Evolutionary conservation across 2,888 invertebrate genomes (phyloP), one percentile per base, ranked within the genome.

Genomic region (Ceraclea dissimilis): DNA sequence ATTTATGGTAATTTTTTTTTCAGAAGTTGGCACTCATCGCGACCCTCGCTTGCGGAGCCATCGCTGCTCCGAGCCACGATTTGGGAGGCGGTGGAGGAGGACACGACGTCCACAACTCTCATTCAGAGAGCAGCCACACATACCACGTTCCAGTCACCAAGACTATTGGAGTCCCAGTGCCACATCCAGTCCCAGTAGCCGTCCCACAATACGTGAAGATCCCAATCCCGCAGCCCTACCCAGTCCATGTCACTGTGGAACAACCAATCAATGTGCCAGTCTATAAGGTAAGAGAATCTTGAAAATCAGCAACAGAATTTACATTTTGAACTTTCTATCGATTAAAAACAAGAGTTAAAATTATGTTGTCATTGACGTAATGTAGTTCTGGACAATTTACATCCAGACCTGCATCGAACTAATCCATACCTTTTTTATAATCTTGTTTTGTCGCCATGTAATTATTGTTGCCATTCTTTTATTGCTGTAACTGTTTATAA

Each of bases 191-290:
- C 19, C 84, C 85, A 1, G 82, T 86, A 1, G 82, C 85, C 6
- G 85, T 86, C 17, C 87, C 84, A 31, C 82, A 83, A 68, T 80
- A 82, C 65, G 71, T 87, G 62, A 84, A 84, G 69, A 78, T 88
- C 21, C 83, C 85, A 56, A 86, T 88, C 49, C 87, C 87, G 1
- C 85, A 87, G 58, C 88, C 88, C 1, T 86, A 86, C 72, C 81
- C 87, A 1, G 86, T 87, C 1, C 85, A 86, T 65, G 80, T 87
- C 1, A 76, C 79, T 1, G 82, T 87, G 46, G 84, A 87, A 56
- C 86, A 86, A 65, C 85, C 85, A 63, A 83, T 88, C 51, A 83
- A 84, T 60, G 80, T 86, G 49, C 85, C 87, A 1, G 83, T 86
- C 52, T 87, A 86, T 67, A 86, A 86, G 73, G 76, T 83, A 65